Evolutionary conservation across 2,797 vertebrate genomes (phyloP).

Genomic region (Cirrhinus molitorella): DNA sequence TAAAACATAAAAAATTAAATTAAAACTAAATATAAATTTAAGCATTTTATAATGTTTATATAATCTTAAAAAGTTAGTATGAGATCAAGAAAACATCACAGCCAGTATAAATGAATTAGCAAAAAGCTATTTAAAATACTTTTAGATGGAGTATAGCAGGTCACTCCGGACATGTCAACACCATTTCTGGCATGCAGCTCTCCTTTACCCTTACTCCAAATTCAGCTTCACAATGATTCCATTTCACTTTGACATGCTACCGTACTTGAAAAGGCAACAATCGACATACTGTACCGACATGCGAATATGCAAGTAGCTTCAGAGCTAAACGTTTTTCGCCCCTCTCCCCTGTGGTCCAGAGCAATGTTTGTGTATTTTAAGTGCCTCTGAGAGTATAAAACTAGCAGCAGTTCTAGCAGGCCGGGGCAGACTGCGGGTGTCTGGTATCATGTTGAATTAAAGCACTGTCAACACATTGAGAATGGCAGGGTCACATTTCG

Average conservation of each 20-base stretch:
- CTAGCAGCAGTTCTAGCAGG: constrained; percentile 74
- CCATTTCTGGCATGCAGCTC: background rate
- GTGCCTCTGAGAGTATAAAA: constrained; percentile 82
- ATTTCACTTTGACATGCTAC: constrained; percentile 44
- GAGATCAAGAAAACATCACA: background rate
- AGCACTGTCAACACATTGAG: constrained; percentile 84
- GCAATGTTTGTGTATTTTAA: constrained; percentile 81
- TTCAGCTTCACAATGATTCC: constrained; percentile 3
- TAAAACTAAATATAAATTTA: too few species aligned
- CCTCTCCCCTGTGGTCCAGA: constrained; percentile 42
- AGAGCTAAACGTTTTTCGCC: constrained; percentile 25
- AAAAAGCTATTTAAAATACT: background rate
- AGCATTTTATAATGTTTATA: too few species aligned
- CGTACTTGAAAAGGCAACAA: constrained; percentile 11
- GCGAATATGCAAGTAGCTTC: constrained; percentile 55
- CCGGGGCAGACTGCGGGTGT: constrained; percentile 78
- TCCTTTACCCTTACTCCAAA: background rate
- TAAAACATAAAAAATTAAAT: too few species aligned
- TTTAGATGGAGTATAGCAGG: background rate
- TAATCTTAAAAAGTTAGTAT: too few species aligned
- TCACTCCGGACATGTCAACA: background rate
- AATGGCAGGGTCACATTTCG: constrained; percentile 76
- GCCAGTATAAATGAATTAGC: too few species aligned
- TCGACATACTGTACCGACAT: constrained; percentile 18
- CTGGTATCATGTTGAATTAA: constrained; percentile 84